phyloP scores from a whole-genome alignment of 64 coral and sea anemone species.

The Pocillopora damicornis region DNA sequence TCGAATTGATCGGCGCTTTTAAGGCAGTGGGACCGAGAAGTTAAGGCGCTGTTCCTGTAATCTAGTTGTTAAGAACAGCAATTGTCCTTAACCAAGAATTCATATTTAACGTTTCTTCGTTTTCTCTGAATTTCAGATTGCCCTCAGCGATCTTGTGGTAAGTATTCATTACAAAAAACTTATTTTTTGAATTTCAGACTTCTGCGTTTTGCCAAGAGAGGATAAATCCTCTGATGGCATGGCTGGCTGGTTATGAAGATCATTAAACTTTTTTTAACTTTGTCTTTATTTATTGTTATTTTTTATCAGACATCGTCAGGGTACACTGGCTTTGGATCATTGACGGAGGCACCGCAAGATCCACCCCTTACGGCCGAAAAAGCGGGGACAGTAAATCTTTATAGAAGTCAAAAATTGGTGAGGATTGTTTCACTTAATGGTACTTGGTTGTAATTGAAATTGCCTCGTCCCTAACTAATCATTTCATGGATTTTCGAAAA shows the following conservation, averaged over 20 bases:
- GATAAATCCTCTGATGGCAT: no score
- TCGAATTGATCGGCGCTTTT: no score
- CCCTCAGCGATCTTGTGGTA: conserved; percentile 26
- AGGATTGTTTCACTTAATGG: background rate
- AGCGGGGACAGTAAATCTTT: conserved; percentile 13
- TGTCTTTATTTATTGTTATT: no score
- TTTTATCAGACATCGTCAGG: conserved; percentile 12
- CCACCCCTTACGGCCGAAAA: conserved; percentile 8
- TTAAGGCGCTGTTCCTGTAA: no score
- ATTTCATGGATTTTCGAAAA: no score
- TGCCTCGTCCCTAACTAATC: background rate
- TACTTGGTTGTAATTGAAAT: background rate
- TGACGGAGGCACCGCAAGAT: background rate
- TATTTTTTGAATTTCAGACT: background rate
- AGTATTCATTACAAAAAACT: background rate
- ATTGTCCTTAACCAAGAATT: no score
- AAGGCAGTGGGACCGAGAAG: no score
- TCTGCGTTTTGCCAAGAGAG: no score
- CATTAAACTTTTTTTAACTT: no score
- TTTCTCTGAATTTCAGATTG: conserved; percentile 5
- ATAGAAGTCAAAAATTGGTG: conserved; percentile 1
- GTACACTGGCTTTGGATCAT: background rate
- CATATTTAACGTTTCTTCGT: no score
- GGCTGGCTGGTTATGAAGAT: no score
- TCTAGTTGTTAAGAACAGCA: no score